phyloP scores from a whole-genome alignment of 2,113 vertebrate species.

The Sclerurus mexicanus region DNA sequence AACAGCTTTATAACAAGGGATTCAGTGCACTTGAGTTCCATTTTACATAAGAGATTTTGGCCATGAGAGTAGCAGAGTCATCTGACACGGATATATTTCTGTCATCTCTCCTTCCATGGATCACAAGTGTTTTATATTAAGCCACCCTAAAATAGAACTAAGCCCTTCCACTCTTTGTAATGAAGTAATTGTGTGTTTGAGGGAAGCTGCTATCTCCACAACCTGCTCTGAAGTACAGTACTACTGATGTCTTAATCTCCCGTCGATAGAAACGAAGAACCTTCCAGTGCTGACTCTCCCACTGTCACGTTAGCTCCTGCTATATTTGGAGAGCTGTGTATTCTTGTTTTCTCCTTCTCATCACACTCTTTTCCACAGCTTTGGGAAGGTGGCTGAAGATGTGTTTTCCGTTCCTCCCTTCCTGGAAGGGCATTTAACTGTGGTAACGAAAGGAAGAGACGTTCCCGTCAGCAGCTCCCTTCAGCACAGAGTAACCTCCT shows the following conservation, averaged over 20 bases:
- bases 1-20: neutral
- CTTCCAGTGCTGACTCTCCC: neutral
- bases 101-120: conserved; percentile 66
- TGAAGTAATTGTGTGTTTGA: conserved; percentile 66
- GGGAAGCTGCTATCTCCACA: conserved; percentile 29
- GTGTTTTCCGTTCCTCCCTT: conserved; percentile 26
- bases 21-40: conserved; percentile 27
- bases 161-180: conserved; percentile 66
- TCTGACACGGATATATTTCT: conserved; percentile 69
- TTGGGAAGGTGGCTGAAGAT: conserved; percentile 11
- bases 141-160: conserved; percentile 67
- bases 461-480: conserved; percentile 30
- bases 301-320: neutral
- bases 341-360: conserved; percentile 19
- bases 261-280: neutral
- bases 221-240: conserved; percentile 5
- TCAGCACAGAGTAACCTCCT: conserved; percentile 1
- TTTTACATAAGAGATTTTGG: conserved; percentile 70
- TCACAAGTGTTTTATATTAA: conserved; percentile 75
- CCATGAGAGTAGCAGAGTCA: conserved; percentile 51
- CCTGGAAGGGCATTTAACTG: conserved; percentile 32
- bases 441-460: conserved; percentile 11
- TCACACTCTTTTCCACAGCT: conserved; percentile 13
- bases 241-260: conserved; percentile 11
- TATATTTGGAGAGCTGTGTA: neutral